Conservation (phyloP, 2,888 invertebrate genomes). For the Synanthedon andrenaeformis region DNA sequence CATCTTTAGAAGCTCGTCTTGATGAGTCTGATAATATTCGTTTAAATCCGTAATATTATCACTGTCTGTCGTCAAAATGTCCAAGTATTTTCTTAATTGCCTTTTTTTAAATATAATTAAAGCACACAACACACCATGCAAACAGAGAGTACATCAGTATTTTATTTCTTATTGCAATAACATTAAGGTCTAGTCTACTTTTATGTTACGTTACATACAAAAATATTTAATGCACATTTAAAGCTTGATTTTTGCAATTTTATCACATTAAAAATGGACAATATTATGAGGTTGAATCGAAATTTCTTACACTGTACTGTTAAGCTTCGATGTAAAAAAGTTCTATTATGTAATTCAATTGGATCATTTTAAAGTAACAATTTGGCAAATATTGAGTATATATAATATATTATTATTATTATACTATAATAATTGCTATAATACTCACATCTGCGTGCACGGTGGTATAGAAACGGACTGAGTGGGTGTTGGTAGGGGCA, state of each 20-base stretch:
- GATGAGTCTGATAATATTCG: slow-evolving; percentile 50
- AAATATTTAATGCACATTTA: slow-evolving; percentile 9
- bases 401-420: no score
- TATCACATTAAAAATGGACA: no score
- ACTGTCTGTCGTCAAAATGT: slow-evolving; percentile 69
- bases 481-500: slow-evolving; percentile 40
- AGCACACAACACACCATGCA: slow-evolving; percentile 64
- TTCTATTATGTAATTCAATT: no score
- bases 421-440: no score
- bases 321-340: no score
- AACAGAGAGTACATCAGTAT: slow-evolving; percentile 48
- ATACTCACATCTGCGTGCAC: slow-evolving; percentile 61
- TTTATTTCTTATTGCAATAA: slow-evolving; percentile 3
- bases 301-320: no score
- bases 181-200: neutral
- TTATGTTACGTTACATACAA: neutral
- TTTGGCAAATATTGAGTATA: no score
- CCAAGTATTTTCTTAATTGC: slow-evolving; percentile 71
- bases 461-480: slow-evolving; percentile 39
- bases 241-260: slow-evolving; percentile 8
- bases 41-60: slow-evolving; percentile 50
- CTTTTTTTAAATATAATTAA: slow-evolving; percentile 31
- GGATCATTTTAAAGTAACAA: no score
- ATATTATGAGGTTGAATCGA: no score
- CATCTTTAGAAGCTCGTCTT: slow-evolving; percentile 49